phyloP scores from a whole-genome alignment of 2,797 vertebrate genomes.

The Protonibea diacanthus region DNA sequence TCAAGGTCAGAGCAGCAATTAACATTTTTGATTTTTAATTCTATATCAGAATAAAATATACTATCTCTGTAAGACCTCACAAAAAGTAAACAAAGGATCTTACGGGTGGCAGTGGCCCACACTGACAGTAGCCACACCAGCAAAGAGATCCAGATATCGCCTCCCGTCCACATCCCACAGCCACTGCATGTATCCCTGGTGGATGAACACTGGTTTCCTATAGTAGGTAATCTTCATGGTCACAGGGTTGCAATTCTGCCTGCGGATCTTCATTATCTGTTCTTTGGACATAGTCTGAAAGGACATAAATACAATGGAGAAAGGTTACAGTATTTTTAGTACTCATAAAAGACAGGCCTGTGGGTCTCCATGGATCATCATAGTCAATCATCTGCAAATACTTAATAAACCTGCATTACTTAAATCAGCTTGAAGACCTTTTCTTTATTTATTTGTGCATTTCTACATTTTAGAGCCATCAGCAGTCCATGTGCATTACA shows the following conservation, averaged over 20 bases:
- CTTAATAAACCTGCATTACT: no score
- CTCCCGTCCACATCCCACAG: not conserved
- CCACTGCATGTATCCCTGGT: not conserved
- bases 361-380: no score
- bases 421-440: no score
- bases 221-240: conserved; percentile 80
- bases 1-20: not conserved
- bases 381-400: no score
- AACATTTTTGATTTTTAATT: not conserved
- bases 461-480: no score
- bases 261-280: conserved; percentile 56
- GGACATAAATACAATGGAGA: not conserved
- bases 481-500: no score
- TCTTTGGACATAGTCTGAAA: not conserved
- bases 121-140: conserved; percentile 90
- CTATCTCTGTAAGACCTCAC: no score
- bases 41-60: not conserved
- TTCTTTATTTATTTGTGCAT: no score
- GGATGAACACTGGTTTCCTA: conserved; percentile 86
- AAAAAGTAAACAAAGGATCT: not conserved
- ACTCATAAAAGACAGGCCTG: no score
- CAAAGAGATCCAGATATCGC: conserved; percentile 87
- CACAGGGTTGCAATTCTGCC: conserved; percentile 78
- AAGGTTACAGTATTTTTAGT: not conserved
- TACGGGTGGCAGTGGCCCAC: conserved; percentile 12